These are phyloP conservation scores for Asobara japonica DNA, from an alignment of 1,140 invertebrate species.

Conservation along the genomic window DNA sequence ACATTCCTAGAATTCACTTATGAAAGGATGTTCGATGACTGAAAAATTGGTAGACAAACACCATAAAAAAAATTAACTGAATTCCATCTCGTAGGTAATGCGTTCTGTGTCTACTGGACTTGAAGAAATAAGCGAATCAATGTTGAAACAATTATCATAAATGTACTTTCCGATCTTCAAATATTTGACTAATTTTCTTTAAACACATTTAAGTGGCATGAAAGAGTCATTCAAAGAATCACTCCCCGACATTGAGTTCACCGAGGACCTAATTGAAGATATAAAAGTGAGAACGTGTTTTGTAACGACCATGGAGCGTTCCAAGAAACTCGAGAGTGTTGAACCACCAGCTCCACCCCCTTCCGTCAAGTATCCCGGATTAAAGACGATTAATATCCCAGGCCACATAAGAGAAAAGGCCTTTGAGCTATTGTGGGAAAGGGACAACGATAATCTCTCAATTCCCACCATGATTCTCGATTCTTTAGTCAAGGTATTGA, in stretches of 20 bases:
- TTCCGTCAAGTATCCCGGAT: constrained; percentile 78
- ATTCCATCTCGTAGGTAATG: too few species aligned
- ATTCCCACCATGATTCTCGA: constrained; percentile 87
- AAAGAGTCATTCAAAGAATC: constrained; percentile 44
- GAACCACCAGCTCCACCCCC: constrained; percentile 66
- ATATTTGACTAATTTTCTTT: neutral
- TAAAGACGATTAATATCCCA: constrained; percentile 71
- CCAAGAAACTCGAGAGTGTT: constrained; percentile 68
- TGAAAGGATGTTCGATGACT: too few species aligned
- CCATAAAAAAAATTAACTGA: too few species aligned
- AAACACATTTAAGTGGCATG: constrained; percentile 31
- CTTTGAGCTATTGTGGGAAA: constrained; percentile 85
- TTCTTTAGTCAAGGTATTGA: constrained; percentile 76
- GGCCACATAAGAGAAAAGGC: constrained; percentile 80
- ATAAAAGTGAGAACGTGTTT: constrained; percentile 84
- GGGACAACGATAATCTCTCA: constrained; percentile 84
- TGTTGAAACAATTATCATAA: too few species aligned
- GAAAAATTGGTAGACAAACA: too few species aligned
- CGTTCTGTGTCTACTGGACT: too few species aligned
- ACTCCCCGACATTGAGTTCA: constrained; percentile 60
- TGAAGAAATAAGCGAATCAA: too few species aligned
- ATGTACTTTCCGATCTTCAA: neutral
- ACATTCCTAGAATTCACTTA: too few species aligned
- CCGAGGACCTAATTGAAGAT: constrained; percentile 73
- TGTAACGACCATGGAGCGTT: constrained; percentile 79